Base-by-base conservation (phyloP, 2,888 invertebrate species). In the Meliscaeva auricollis region DNA sequence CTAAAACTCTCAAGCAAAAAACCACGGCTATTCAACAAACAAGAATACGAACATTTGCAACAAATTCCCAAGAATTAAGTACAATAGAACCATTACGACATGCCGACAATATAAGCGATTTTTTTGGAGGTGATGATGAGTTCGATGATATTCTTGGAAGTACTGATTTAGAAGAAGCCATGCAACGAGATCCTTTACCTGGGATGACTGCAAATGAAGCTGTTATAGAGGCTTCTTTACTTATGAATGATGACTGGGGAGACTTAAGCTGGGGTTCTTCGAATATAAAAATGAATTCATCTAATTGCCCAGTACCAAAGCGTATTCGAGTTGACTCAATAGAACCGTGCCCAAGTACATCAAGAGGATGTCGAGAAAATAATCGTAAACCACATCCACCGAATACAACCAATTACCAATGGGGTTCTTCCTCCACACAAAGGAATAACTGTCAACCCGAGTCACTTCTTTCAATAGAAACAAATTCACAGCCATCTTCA, bases 71-170 rank as follows among this genome's bases (percentile, higher is more conserved):
- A 0, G 6, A 7, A 32, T 7, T 17, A 30, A 15, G 11, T 3
- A 8, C 3, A 20, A 15, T 11, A 13, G 56, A 58, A 35, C 11
- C 26, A 17, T 11, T 0, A 48, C 35, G 9, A n/a, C 13, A 64
- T 30, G 6, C 26, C n/a, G 64, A 62, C 38, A 44, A 48, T 13
- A 20, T 17, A 1, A 15, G 52, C 4, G 81, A 76, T 41, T 90
- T 91, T 66, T 91, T 91, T 35, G 89, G 90, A 68, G 89, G 88
- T 64, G 90, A 90, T 62, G 91, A 92, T 88, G 91, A 88, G 3
- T 91, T 91, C 15, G 91, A 91, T 68, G 89, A 90, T 64, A 69
- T 90, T 4, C 38, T 91, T 87, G 88, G 88, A 3, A 89, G 89
- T 38, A 90, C 89, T 7, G 88, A 89, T 74, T 88, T 90, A 56